phyloP scores from a whole-genome alignment of 2,797 vertebrate species.

The Hoplostethus mediterraneus region DNA sequence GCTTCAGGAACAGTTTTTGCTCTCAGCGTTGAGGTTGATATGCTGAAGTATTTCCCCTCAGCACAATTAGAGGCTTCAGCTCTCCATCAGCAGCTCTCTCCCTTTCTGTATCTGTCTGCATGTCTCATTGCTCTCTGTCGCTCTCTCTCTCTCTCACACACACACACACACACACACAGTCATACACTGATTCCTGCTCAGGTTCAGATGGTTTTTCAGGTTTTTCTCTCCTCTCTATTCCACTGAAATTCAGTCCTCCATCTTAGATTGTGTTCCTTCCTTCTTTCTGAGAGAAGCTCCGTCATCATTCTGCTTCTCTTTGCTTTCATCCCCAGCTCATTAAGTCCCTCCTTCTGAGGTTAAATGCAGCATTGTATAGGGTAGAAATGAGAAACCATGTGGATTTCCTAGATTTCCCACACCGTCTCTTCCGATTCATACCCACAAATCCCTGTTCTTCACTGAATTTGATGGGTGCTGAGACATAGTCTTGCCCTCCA shows the following conservation, averaged over 20 bases:
- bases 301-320: background rate
- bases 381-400: conserved; percentile 19
- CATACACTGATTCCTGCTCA: conserved; percentile 28
- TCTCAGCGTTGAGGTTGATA: conserved; percentile 31
- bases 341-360: conserved; percentile 13
- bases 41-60: background rate
- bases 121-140: conserved; percentile 57
- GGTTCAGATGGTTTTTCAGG: too few relatives aligned
- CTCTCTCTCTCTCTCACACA: conserved; percentile 52
- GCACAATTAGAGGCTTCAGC: conserved; percentile 48
- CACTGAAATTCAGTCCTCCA: background rate
- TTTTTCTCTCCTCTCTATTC: conserved; percentile 7
- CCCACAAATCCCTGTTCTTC: conserved; percentile 22
- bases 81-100: conserved; percentile 34
- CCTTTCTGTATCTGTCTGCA: conserved; percentile 53
- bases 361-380: conserved; percentile 39
- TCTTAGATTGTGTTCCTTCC: conserved; percentile 4
- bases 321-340: conserved; percentile 23
- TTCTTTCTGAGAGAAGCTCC: too few relatives aligned
- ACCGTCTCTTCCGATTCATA: background rate
- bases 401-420: background rate
- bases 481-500: conserved; percentile 23
- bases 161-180: conserved; percentile 10
- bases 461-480: conserved; percentile 39
- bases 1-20: conserved; percentile 31